These are phyloP conservation scores for Halictus quadricinctus DNA, from an alignment of 2,888 invertebrate genomes.

Conservation along the genomic window DNA sequence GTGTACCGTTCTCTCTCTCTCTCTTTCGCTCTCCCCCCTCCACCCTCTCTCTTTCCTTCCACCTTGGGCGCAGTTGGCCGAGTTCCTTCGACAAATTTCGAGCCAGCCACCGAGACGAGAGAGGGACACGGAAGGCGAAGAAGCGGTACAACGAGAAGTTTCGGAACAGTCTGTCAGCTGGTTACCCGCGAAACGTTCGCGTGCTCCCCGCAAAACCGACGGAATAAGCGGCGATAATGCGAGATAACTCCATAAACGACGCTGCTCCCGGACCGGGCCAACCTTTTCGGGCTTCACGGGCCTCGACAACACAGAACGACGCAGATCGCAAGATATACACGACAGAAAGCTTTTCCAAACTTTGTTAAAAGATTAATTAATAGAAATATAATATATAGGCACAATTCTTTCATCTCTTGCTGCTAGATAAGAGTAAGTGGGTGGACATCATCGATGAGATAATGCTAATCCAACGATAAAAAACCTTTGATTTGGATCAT, in stretches of 20 bases:
- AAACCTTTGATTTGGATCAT: not conserved
- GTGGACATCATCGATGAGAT: no score
- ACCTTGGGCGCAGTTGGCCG: constrained; percentile 36
- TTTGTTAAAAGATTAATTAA: not conserved
- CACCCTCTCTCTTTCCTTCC: constrained; percentile 26
- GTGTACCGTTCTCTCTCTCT: constrained; percentile 35
- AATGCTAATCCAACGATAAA: no score
- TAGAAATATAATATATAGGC: not conserved
- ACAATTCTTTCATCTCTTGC: no score
- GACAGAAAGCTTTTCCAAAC: not conserved
- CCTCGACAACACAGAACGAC: not conserved
- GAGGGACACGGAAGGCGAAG: constrained; percentile 48
- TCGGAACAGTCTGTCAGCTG: constrained; percentile 64
- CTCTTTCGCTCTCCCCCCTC: not conserved
- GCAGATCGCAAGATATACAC: not conserved
- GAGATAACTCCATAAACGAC: constrained; percentile 32
- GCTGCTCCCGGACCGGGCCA: not conserved
- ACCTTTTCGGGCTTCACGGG: not conserved
- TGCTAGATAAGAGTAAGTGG: no score
- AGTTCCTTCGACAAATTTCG: constrained; percentile 60
- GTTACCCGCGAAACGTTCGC: constrained; percentile 52
- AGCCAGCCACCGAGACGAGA: constrained; percentile 50
- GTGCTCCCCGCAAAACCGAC: constrained; percentile 35
- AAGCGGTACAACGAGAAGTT: constrained; percentile 49
- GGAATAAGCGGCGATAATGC: constrained; percentile 65